A percentile compares a stretch with the other conserved stretches of the same genome.
Evolutionary conservation across 2,888 invertebrate species (phyloP).

Genomic region (Pseudococcus longispinus): DNA sequence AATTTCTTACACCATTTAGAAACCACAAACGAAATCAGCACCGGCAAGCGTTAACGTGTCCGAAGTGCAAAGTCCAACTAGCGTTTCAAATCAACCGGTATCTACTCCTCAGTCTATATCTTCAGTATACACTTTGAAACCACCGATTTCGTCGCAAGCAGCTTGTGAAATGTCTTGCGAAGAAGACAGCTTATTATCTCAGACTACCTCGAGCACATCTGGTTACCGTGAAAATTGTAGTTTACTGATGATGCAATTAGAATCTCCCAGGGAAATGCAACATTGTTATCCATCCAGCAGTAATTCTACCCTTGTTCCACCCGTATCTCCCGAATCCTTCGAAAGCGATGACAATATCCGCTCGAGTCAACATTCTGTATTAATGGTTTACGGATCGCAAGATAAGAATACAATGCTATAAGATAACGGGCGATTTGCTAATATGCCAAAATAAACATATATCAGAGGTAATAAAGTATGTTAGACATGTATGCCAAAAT

Average conservation of each 20-base stretch:
- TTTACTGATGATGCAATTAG: slow-evolving; percentile 68
- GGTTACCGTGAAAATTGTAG: slow-evolving; percentile 67
- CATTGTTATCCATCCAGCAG: slow-evolving; percentile 49
- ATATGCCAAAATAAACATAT: no score
- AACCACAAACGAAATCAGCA: slow-evolving; percentile 52
- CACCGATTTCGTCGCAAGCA: slow-evolving; percentile 26
- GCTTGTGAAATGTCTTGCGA: slow-evolving; percentile 59
- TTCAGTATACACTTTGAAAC: slow-evolving; percentile 9
- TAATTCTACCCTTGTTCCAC: slow-evolving; percentile 52
- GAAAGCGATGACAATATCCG: slow-evolving; percentile 47
- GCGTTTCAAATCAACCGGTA: slow-evolving; percentile 22
- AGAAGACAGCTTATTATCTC: slow-evolving; percentile 59
- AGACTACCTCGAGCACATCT: slow-evolving; percentile 65
- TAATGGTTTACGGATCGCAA: slow-evolving; percentile 79
- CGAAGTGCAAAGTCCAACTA: slow-evolving; percentile 53
- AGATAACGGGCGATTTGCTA: background rate
- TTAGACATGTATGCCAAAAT: no score
- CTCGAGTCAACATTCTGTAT: slow-evolving; percentile 71
- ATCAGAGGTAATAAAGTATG: no score
- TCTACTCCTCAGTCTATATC: background rate
- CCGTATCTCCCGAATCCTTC: slow-evolving; percentile 51
- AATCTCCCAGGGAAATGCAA: slow-evolving; percentile 56
- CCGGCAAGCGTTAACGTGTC: slow-evolving; percentile 51
- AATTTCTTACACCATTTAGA: background rate
- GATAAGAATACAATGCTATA: slow-evolving; percentile 85